Evolutionary conservation across 2,113 vertebrate genomes (phyloP), one percentile per base, ranked within the genome.

Genomic region (Platanista minor): DNA sequence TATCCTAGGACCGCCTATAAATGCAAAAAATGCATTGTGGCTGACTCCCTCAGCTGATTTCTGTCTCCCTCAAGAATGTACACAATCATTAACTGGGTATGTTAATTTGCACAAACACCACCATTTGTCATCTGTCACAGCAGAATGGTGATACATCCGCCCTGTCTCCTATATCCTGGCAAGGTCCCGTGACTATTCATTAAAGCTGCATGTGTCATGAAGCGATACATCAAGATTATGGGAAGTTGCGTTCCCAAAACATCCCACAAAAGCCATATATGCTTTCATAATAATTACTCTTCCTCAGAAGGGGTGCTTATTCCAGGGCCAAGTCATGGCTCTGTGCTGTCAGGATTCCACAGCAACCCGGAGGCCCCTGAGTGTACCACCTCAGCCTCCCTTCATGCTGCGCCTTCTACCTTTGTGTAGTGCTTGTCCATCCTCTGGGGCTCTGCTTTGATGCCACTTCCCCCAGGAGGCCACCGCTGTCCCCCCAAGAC

Each of bases 31-130:
- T 29, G 31, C 31, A 69, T 6, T 31, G 46, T 29, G 49, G 49
- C 64, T 8, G 17, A n/a, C 62, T 36, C 66, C 64, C 29, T 27
- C 33, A 13, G 29, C 77, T 20, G 21, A 69, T n/a, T 69, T 66
- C 61, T 77, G 33, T 31, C 83, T 15, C 31, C 66, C 31, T 46
- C 4, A 93, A 87, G 66, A 93, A 90, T 13, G 49, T 23, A 67
- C 3, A 69, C 12, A 15, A 36, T 23, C 5, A 0, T 81, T 94
- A 81, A 66, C 9, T 1, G 4, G 31, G 67, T 33, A 8, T 88
- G 91, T 49, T 94, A 82, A 97, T 94, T 80, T 89, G 69, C 88
- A 90, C 61, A 92, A 86, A 92, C 14, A n/a, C 72, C 49, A 94
- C 33, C 49, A 61, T 82, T 59, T 94, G 64, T 95, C 94, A 80